Percentiles rank a stretch among this genome's conserved stretches.
Conservation (phyloP, 2,888 invertebrate species). For the Plagiodera versicolora region DNA sequence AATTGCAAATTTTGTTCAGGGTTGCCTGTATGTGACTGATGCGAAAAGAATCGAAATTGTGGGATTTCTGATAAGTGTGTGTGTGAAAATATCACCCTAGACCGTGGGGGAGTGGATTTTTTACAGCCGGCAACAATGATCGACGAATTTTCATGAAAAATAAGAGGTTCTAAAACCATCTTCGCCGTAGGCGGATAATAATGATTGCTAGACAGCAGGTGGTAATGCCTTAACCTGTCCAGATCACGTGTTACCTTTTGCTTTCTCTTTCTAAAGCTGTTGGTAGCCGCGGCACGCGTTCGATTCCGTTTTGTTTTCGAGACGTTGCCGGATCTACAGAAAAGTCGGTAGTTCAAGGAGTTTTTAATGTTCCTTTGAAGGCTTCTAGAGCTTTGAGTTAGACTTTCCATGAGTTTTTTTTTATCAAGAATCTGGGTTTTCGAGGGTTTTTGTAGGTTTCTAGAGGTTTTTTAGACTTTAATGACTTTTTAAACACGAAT, state of each 20-base stretch:
- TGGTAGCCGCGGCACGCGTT: constrained; percentile 48
- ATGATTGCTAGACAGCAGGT: constrained; percentile 40
- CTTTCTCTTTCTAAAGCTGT: constrained; percentile 49
- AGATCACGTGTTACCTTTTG: constrained; percentile 33
- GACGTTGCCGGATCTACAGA: background rate
- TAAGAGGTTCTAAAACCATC: constrained; percentile 21
- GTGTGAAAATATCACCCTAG: too few species aligned
- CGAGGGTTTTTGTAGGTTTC: too few species aligned
- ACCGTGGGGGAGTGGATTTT: background rate
- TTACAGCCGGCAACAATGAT: constrained; percentile 15
- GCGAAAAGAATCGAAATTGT: too few species aligned
- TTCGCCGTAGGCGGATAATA: constrained; percentile 22
- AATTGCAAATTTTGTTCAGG: too few species aligned
- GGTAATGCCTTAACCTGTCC: constrained; percentile 33
- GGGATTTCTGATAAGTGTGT: too few species aligned
- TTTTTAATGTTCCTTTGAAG: background rate
- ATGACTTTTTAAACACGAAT: too few species aligned
- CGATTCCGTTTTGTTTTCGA: constrained; percentile 35
- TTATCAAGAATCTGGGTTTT: too few species aligned
- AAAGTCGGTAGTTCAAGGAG: background rate
- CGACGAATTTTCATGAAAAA: constrained; percentile 15
- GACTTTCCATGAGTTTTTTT: too few species aligned
- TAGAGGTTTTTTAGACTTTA: too few species aligned
- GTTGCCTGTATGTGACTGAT: too few species aligned
- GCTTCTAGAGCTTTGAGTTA: too few species aligned